These are phyloP conservation scores for Camponotus fellah DNA, from an alignment of 2,888 invertebrate genomes.

Conservation along the genomic window DNA sequence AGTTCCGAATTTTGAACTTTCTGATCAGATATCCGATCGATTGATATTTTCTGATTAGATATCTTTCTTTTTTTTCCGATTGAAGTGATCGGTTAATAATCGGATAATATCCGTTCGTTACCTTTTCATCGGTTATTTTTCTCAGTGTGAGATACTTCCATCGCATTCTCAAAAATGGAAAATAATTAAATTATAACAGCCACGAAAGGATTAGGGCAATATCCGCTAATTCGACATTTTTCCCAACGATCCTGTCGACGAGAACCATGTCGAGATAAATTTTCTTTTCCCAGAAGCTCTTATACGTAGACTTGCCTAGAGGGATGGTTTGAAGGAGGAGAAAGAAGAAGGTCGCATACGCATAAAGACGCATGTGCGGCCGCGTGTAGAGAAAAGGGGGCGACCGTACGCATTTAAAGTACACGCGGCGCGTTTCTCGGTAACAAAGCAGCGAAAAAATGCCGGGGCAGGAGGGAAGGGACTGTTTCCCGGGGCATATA, in stretches of 20 bases:
- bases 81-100: too few relatives aligned
- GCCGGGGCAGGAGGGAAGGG: slow-evolving; percentile 22
- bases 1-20: too few relatives aligned
- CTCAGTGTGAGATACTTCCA: neutral
- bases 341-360: slow-evolving; percentile 50
- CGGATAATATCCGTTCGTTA: too few relatives aligned
- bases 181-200: neutral
- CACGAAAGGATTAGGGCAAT: neutral
- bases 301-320: neutral
- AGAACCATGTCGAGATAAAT: neutral
- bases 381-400: slow-evolving; percentile 36
- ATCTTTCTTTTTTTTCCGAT: too few relatives aligned
- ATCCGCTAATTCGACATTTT: neutral
- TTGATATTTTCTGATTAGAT: too few relatives aligned
- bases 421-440: slow-evolving; percentile 51
- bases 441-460: slow-evolving; percentile 55
- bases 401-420: slow-evolving; percentile 50
- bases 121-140: too few relatives aligned
- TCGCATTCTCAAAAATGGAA: neutral
- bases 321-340: slow-evolving; percentile 29
- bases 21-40: too few relatives aligned
- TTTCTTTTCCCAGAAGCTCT: slow-evolving; percentile 1
- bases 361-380: slow-evolving; percentile 41
- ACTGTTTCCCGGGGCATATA: slow-evolving; percentile 58
- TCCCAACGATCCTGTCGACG: neutral